phyloP scores from a whole-genome alignment of 2,888 invertebrate species.

The Axea sp. region DNA sequence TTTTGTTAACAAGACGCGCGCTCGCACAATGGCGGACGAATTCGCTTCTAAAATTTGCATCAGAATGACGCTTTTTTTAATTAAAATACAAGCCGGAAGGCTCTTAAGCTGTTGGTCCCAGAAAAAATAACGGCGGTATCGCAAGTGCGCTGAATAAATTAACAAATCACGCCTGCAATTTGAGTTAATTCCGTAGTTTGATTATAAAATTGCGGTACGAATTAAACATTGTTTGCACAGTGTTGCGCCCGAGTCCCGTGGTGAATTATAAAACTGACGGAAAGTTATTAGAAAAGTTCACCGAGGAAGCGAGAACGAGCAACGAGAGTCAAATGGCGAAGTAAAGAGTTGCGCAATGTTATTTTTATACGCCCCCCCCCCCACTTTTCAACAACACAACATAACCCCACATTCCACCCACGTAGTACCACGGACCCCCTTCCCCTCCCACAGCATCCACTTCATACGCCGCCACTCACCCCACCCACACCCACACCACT shows the following conservation, averaged over 20 bases:
- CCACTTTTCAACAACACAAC: no score
- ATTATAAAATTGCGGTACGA: background rate
- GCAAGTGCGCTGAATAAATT: slow-evolving; percentile 5
- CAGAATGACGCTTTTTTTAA: background rate
- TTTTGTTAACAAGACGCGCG: no score
- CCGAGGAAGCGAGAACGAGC: background rate
- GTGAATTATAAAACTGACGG: slow-evolving; percentile 22
- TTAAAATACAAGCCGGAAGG: slow-evolving; percentile 2
- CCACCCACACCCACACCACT: no score
- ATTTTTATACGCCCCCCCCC: no score
- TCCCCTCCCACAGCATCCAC: no score
- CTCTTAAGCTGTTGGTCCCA: background rate
- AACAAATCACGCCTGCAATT: slow-evolving; percentile 9
- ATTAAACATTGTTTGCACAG: background rate
- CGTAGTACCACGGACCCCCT: no score
- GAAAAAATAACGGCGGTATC: background rate
- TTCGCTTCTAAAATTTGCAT: background rate
- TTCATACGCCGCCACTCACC: no score
- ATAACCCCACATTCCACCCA: no score
- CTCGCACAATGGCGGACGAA: no score
- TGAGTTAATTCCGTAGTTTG: slow-evolving; percentile 9
- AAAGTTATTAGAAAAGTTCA: slow-evolving; percentile 15
- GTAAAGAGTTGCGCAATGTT: background rate
- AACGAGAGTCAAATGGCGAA: background rate
- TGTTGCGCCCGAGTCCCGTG: background rate